phyloP scores from a whole-genome alignment of 2,797 vertebrate species.

The Pipistrellus pygmaeus region DNA sequence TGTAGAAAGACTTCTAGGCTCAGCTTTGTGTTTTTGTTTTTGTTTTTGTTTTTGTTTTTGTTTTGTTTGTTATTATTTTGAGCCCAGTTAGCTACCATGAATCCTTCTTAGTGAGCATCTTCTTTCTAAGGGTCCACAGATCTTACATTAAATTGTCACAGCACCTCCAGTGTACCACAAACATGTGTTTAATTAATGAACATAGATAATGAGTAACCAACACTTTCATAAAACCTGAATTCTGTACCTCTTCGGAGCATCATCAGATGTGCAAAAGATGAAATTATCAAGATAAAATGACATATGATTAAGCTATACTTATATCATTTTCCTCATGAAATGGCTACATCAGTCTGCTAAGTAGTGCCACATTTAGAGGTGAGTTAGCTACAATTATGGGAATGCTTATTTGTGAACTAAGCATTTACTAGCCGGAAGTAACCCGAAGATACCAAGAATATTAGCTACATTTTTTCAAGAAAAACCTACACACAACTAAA shows the following conservation, averaged over 20 bases:
- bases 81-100: background rate
- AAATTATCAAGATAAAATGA: background rate
- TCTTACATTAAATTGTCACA: background rate
- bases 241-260: background rate
- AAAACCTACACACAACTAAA: background rate
- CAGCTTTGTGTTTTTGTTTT: background rate
- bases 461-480: conserved; percentile 27
- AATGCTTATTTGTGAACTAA: background rate
- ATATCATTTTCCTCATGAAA: background rate
- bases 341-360: background rate
- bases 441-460: background rate
- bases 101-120: background rate
- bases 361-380: background rate
- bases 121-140: background rate
- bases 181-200: background rate
- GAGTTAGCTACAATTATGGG: background rate
- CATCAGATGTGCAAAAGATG: conserved; percentile 17
- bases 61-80: background rate
- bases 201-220: background rate
- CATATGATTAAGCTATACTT: conserved; percentile 20
- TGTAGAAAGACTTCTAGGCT: background rate
- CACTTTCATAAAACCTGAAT: background rate
- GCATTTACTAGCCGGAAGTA: background rate
- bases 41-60: no score
- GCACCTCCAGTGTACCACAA: background rate